Conservation (phyloP, 2,113 vertebrate species). For the Tachysurus vachellii region DNA sequence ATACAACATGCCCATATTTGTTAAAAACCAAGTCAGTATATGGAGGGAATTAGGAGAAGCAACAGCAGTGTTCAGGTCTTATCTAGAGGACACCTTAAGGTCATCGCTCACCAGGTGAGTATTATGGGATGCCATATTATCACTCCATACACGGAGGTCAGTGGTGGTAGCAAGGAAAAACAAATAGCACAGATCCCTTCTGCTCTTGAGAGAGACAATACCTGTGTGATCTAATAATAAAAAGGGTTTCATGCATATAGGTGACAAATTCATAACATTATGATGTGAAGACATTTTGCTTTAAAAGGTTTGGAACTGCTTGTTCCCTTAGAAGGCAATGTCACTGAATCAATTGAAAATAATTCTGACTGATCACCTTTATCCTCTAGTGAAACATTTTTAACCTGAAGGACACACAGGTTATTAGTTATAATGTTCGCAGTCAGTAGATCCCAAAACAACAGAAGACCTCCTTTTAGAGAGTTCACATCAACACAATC, state of each 20-base stretch:
- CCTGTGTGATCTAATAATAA: not conserved
- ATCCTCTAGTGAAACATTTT: not conserved
- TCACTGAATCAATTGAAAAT: not conserved
- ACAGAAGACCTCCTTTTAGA: not conserved
- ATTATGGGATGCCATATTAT: not conserved
- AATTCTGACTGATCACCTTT: not conserved
- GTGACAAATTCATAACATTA: not conserved
- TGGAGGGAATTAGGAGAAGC: not conserved
- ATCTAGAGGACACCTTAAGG: conserved; percentile 34
- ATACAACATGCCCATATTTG: not conserved
- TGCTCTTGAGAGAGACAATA: not conserved
- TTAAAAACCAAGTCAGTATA: not conserved
- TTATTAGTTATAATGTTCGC: not conserved
- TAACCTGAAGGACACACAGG: not conserved
- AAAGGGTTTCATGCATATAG: not conserved
- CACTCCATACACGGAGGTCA: not conserved
- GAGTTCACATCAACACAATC: not conserved
- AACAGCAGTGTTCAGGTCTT: not conserved
- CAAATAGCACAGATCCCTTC: conserved; percentile 12
- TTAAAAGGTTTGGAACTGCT: not conserved
- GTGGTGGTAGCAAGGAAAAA: not conserved
- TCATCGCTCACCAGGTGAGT: not conserved
- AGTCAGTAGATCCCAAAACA: not conserved
- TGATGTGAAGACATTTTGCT: not conserved
- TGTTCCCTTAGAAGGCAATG: not conserved